phyloP scores from a whole-genome alignment of 2,888 invertebrate species.

The Ennomos erosarius region DNA sequence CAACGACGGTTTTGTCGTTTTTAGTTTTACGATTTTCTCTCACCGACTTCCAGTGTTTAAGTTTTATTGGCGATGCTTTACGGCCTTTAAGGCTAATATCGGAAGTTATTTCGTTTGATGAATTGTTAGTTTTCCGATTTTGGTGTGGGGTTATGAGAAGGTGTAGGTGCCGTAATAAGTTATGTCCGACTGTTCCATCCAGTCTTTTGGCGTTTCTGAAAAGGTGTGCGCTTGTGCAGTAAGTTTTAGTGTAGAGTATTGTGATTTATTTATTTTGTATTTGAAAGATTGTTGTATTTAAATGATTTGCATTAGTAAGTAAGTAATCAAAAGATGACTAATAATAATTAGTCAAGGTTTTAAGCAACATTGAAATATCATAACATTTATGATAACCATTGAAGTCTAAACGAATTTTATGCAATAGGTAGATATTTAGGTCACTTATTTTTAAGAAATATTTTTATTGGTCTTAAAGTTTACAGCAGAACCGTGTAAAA shows the following conservation, averaged over 20 bases:
- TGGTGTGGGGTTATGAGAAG: constrained; percentile 12
- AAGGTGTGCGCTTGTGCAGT: constrained; percentile 6
- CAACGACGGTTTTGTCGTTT: constrained; percentile 50
- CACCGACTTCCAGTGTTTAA: constrained; percentile 53
- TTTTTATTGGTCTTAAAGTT: constrained; percentile 1
- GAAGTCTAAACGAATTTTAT: too few species aligned
- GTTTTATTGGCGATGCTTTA: constrained; percentile 68
- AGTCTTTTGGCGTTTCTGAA: constrained; percentile 1
- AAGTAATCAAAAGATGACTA: too few species aligned
- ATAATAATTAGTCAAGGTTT: too few species aligned
- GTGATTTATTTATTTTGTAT: not conserved
- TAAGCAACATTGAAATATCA: too few species aligned
- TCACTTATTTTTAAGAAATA: not conserved
- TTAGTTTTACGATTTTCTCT: constrained; percentile 34
- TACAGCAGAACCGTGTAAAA: not conserved
- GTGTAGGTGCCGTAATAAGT: constrained; percentile 11
- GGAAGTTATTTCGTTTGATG: constrained; percentile 40
- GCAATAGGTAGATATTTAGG: too few species aligned
- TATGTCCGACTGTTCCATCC: constrained; percentile 17
- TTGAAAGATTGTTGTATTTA: not conserved
- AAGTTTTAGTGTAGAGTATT: not conserved
- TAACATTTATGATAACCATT: too few species aligned
- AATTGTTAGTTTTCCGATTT: constrained; percentile 40
- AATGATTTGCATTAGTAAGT: too few species aligned
- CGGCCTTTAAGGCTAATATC: constrained; percentile 37